Percentiles rank a stretch among this genome's conserved stretches.
Conservation (phyloP, 2,113 vertebrate species). For the Microtus ochrogaster region DNA sequence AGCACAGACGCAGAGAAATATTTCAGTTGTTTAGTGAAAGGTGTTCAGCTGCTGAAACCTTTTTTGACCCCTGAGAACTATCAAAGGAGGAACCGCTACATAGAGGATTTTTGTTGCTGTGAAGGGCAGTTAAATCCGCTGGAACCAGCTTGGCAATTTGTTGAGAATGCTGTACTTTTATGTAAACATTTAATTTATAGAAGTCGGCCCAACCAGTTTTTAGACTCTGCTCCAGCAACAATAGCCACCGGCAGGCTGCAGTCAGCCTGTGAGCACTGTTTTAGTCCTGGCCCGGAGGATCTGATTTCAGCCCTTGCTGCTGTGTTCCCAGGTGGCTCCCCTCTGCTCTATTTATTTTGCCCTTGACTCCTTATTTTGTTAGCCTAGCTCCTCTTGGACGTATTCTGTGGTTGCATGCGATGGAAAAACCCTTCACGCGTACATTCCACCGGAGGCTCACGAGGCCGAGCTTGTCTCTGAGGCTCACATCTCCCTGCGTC, state of each 20-base stretch:
- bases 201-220: not conserved
- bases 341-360: not conserved
- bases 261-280: not conserved
- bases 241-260: not conserved
- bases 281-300: not conserved
- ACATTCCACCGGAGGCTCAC: not conserved
- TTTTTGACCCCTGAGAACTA: not conserved
- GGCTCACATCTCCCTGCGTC: not conserved
- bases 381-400: not conserved
- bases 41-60: not conserved
- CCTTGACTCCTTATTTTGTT: constrained; percentile 3
- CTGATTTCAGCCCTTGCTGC: not conserved
- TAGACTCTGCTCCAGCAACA: not conserved
- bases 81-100: not conserved
- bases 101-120: not conserved
- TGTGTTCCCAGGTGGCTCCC: not conserved
- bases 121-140: not conserved
- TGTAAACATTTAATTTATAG: not conserved
- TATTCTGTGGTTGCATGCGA: not conserved
- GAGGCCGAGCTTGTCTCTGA: not conserved
- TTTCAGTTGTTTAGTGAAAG: not conserved
- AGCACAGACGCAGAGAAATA: not conserved
- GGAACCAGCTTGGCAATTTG: not conserved
- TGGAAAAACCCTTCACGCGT: constrained; percentile 29
- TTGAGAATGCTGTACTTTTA: not conserved